Percentiles rank a stretch among this genome's conserved stretches.
These are phyloP conservation scores for Ectropis grisescens DNA, from an alignment of 1,140 invertebrate species.

Conservation along the genomic window DNA sequence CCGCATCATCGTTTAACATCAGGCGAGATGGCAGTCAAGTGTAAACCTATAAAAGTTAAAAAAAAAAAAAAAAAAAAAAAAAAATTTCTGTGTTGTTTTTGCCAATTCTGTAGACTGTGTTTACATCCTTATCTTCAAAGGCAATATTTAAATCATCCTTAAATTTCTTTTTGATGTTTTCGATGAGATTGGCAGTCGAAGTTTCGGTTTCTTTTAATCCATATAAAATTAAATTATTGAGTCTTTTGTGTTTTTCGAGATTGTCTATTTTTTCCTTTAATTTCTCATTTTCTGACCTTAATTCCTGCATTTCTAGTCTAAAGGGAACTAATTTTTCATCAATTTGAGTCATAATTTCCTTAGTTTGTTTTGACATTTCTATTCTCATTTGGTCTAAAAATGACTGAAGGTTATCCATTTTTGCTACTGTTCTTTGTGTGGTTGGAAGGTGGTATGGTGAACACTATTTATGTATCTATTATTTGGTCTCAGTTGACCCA, in stretches of 20 bases:
- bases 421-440: no score
- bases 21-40: no score
- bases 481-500: no score
- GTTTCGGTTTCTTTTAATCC: slow-evolving; percentile 17
- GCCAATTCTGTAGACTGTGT: slow-evolving; percentile 11
- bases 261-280: slow-evolving; percentile 11
- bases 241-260: slow-evolving; percentile 11
- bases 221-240: slow-evolving; percentile 18
- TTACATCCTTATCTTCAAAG: slow-evolving; percentile 9
- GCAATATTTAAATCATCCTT: slow-evolving; percentile 11
- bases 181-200: slow-evolving; percentile 5
- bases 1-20: no score
- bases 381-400: slow-evolving; percentile 19
- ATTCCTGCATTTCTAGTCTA: slow-evolving; percentile 7
- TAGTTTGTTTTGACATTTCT: slow-evolving; percentile 18
- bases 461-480: no score
- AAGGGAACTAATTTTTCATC: slow-evolving; percentile 17
- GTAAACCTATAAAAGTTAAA: no score
- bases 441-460: no score
- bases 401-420: slow-evolving; percentile 31
- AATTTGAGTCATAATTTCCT: slow-evolving; percentile 12
- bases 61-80: no score
- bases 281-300: slow-evolving; percentile 12
- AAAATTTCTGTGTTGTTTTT: slow-evolving; percentile 8
- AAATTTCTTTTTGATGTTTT: slow-evolving; percentile 10